These are phyloP conservation scores for Trachelipus rathkii DNA, from an alignment of 1,140 invertebrate species.

Conservation along the genomic window DNA sequence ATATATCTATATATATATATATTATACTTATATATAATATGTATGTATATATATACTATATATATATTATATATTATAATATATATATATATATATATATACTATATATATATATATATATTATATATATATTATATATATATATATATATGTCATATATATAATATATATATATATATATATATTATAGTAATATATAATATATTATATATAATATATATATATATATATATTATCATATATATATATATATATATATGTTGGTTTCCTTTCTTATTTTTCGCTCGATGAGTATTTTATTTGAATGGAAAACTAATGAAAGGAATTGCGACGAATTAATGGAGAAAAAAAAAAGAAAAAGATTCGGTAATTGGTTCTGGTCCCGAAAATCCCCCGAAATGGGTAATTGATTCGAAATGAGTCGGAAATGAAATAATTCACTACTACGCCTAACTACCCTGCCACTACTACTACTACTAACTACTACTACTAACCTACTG, in stretches of 20 bases:
- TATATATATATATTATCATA: constrained; percentile 15
- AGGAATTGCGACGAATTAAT: neutral
- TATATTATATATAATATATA: constrained; percentile 7
- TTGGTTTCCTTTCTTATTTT: neutral
- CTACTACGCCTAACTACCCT: neutral
- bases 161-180: no score
- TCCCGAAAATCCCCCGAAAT: neutral
- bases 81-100: no score
- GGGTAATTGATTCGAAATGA: constrained; percentile 9
- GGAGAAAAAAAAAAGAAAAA: neutral
- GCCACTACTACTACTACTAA: neutral
- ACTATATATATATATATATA: neutral
- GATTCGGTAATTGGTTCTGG: neutral
- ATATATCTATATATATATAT: no score
- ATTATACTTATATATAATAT: no score
- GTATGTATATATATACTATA: no score
- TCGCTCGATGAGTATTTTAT: neutral
- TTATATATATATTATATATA: constrained; percentile 15
- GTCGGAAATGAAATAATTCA: neutral
- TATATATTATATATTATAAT: no score
- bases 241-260: neutral
- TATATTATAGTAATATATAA: no score
- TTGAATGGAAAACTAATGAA: neutral
- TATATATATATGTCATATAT: constrained; percentile 12
- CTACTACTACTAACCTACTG: no score